Evolutionary conservation across 2,113 vertebrate genomes (phyloP), one percentile per base, ranked within the genome.

Genomic region (Machaerirhynchus nigripectus): DNA sequence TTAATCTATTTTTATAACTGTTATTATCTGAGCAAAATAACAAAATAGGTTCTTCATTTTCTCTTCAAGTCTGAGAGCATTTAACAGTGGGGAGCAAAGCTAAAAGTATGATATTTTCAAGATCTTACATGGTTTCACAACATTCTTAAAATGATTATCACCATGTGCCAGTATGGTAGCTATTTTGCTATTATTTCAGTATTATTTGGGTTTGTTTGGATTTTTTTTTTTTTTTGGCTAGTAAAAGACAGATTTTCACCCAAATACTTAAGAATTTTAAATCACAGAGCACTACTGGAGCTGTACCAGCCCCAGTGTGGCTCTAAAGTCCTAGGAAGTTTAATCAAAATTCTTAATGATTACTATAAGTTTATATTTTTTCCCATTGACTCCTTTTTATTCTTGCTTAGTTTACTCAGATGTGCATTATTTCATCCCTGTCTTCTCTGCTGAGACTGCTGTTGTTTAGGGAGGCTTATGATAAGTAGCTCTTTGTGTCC

Each of bases 1-100:
- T 87, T 94, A 92, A 93, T 96, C 92, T 93, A 42, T 95, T 94
- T 95, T 90, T 93, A 85, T 95, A 94, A 93, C 94, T 86, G 69
- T 64, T 93, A 70, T 89, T 89, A 80, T 87, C 69, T 80, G 57
- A 94, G 44, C 12, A 94, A 95, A 93, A 88, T 74, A 96, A 71
- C 56, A 82, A 93, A 85, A 71, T 50, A 73, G 31, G 52, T 78
- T 95, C 86, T 93, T 90, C n/a, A 73, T 90, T 96, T 96, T 92
- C 84, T 86, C 65, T 90, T 93, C 39, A 60, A 64, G 61, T 68
- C 80, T 90, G 47, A 71, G 69, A 87, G 64, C 31, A 23, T 7
- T 7, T 82, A 90, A 49, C 83, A 87, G 89, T 89, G 61, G 74
- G 88, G 83, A 89, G 39, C 49, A 90, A 78, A 71, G 60, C 60